Evolutionary conservation across 2,113 vertebrate genomes (phyloP), one percentile per base, ranked within the genome.

Genomic region (Menura novaehollandiae): DNA sequence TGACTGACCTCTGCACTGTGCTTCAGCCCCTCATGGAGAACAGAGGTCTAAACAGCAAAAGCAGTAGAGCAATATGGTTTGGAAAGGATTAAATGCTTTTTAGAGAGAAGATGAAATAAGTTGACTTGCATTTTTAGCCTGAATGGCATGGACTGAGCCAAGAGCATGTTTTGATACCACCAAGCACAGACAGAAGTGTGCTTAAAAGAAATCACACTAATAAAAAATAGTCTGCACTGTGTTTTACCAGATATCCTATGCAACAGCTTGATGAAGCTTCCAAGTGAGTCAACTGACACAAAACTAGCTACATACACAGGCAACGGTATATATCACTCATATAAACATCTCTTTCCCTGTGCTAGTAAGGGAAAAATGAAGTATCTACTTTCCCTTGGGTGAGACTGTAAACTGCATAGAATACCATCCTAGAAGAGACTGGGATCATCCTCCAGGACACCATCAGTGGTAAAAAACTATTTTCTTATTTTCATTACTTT

Each of bases 81-180:
- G 24, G 87, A 44, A 66, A 77, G 87, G 73, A 93, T 82, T 95
- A 91, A 78, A 93, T 30, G 58, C 22, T 85, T 68, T 87, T 72
- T 58, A 89, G 66, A 68, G 18, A 72, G 33, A 67, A 55, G n/a
- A 67, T 8, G 15, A 85, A 91, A 97, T 37, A 83, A 90, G 56
- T 37, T 83, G 66, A 83, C 56, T n/a, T 77, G 35, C 26, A 52
- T 67, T 96, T 96, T 91, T 53, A 95, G 93, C 82, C 63, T 63
- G 26, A 93, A 84, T 62, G 39, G 88, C 46, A 78, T 3, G 14
- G 62, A 56, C 69, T 71, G 41, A 95, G 85, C 21, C 52, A 83
- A 21, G 41, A 89, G 35, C 49, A 95, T 82, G 43, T 33, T 80
- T 71, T 44, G 69, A 71, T 26, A 77, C 13, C 28, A 58, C n/a